Evolutionary conservation across 2,888 invertebrate genomes (phyloP).

Genomic region (Plusia festucae): DNA sequence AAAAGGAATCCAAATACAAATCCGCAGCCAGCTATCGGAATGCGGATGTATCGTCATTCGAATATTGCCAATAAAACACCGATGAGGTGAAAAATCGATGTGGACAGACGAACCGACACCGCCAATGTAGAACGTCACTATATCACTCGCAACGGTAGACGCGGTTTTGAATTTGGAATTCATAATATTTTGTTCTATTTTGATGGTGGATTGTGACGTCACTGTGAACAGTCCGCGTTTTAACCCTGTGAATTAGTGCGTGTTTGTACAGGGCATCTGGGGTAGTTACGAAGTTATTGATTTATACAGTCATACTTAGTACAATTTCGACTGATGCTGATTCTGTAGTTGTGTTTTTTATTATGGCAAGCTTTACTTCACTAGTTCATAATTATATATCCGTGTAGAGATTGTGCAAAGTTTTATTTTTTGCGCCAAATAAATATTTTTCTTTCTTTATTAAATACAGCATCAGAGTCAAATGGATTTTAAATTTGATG

Average conservation of each 20-base stretch:
- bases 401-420: too few species aligned
- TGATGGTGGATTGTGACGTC: slow-evolving; percentile 10
- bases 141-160: slow-evolving; percentile 49
- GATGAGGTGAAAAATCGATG: slow-evolving; percentile 89
- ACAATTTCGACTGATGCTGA: too few species aligned
- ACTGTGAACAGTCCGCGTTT: not conserved
- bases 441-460: too few species aligned
- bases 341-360: too few species aligned
- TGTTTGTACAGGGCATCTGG: not conserved
- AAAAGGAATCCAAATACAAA: slow-evolving; percentile 64
- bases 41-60: slow-evolving; percentile 77
- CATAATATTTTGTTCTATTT: slow-evolving; percentile 49
- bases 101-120: slow-evolving; percentile 82
- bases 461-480: too few species aligned
- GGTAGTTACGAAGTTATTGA: not conserved
- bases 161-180: slow-evolving; percentile 32
- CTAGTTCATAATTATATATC: too few species aligned
- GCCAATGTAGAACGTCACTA: slow-evolving; percentile 49
- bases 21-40: slow-evolving; percentile 63
- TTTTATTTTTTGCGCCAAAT: too few species aligned
- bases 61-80: slow-evolving; percentile 88
- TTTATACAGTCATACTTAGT: too few species aligned
- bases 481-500: too few species aligned
- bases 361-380: too few species aligned
- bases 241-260: not conserved